A percentile compares a stretch with the other conserved stretches of the same genome.
Evolutionary conservation across 2,888 invertebrate species (phyloP).

Genomic region (Chorisops tibialis): DNA sequence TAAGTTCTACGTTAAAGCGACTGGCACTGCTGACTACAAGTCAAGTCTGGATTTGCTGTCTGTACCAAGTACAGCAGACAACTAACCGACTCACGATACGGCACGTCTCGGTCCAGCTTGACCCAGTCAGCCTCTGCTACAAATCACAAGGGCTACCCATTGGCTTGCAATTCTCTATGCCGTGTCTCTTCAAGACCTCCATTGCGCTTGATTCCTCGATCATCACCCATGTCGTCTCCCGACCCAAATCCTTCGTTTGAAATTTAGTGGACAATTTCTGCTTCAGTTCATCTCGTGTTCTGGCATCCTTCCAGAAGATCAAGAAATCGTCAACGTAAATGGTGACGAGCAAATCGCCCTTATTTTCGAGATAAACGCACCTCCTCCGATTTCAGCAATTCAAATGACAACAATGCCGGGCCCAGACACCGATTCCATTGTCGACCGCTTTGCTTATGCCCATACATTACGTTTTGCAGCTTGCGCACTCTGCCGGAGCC

Average conservation of each 20-base stretch:
- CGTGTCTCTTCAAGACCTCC: background rate
- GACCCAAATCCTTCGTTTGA: background rate
- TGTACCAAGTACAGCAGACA: no score
- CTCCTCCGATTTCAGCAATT: no score
- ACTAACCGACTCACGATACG: no score
- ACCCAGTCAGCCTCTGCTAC: no score
- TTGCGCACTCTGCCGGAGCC: background rate
- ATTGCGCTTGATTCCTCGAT: background rate
- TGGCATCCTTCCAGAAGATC: slow-evolving; percentile 21
- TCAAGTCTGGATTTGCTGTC: no score
- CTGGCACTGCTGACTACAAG: no score
- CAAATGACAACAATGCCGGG: background rate
- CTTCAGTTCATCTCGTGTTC: background rate
- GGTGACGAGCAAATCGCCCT: background rate
- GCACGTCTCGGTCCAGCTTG: no score
- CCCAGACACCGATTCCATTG: background rate
- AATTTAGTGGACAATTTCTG: background rate
- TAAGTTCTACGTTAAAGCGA: no score
- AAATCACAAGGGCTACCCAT: no score
- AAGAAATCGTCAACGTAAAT: slow-evolving; percentile 28
- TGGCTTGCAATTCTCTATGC: background rate
- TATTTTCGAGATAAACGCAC: background rate
- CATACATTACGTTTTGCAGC: no score
- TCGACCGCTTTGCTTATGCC: background rate
- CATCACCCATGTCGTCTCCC: background rate